A percentile compares a stretch with the other conserved stretches of the same genome.
Conservation (phyloP, 2,113 vertebrate genomes). For the Oryzias curvinotus region DNA sequence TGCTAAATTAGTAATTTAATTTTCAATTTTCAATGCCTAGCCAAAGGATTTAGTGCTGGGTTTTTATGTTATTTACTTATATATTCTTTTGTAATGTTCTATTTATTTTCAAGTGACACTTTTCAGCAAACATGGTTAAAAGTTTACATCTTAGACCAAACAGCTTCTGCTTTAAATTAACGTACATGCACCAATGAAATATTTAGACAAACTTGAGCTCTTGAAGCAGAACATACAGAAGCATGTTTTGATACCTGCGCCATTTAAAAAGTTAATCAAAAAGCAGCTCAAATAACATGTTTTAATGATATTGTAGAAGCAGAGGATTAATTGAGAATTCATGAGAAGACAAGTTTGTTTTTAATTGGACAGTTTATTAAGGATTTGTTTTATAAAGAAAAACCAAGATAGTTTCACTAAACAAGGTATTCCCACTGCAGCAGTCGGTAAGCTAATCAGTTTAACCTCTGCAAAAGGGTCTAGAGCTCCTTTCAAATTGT, state of each 20-base stretch:
- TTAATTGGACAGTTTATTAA: conserved; percentile 92
- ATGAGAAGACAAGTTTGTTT: conserved; percentile 68
- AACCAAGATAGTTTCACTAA: conserved; percentile 76
- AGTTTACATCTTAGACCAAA: no score
- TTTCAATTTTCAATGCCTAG: not conserved
- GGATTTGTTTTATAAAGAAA: conserved; percentile 86
- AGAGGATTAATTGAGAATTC: conserved; percentile 44
- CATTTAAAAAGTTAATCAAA: no score
- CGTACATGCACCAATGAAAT: no score
- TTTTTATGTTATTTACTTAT: no score
- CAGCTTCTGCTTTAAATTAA: no score
- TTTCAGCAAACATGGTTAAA: no score
- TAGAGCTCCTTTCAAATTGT: conserved; percentile 72
- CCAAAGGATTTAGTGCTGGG: not conserved
- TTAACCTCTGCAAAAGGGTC: conserved; percentile 37
- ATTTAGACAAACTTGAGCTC: no score
- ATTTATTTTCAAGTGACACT: no score
- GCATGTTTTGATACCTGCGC: no score
- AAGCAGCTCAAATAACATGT: no score
- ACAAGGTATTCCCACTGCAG: conserved; percentile 81
- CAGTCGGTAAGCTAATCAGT: conserved; percentile 76
- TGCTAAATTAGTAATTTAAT: no score
- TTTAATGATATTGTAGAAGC: not conserved
- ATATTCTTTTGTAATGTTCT: not conserved
- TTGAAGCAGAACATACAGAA: no score